Percentiles rank a stretch among this genome's conserved stretches.
These are phyloP conservation scores for Cochlearius cochlearius DNA, from an alignment of 2,113 vertebrate genomes.

Conservation along the genomic window DNA sequence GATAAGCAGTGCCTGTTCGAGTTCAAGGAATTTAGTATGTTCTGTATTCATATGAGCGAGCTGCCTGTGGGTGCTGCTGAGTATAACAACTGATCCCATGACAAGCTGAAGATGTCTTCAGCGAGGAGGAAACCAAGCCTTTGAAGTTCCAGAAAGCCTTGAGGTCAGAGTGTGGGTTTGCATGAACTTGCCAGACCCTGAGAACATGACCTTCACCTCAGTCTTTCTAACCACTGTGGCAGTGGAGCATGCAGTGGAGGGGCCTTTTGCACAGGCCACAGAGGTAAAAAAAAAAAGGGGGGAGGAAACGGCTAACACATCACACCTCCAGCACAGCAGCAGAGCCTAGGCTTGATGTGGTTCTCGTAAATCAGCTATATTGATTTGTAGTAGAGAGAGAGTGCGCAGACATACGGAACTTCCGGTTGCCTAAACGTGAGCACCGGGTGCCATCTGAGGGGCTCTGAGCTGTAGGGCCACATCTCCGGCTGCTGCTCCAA, in stretches of 20 bases:
- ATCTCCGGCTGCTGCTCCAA: neutral
- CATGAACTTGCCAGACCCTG: neutral
- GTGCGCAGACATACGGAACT: neutral
- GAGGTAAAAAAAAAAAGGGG: neutral
- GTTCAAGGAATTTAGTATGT: neutral
- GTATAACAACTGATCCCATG: neutral
- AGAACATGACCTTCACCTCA: neutral
- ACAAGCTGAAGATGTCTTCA: neutral
- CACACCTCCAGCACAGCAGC: neutral
- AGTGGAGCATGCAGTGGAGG: neutral
- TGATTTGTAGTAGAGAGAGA: neutral
- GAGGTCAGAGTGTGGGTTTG: neutral
- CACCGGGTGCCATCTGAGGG: neutral
- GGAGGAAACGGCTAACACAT: neutral
- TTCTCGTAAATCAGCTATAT: neutral
- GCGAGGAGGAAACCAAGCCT: neutral
- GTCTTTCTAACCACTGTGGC: neutral
- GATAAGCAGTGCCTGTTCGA: rapidly evolving
- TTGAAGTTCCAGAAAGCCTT: neutral
- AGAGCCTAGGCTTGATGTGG: neutral
- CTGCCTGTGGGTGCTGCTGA: neutral
- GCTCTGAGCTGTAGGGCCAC: neutral
- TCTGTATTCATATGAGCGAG: neutral
- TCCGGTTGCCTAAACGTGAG: neutral
- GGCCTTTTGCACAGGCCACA: neutral